phyloP scores from a whole-genome alignment of 2,797 vertebrate species.

The Lophotriccus pileatus region DNA sequence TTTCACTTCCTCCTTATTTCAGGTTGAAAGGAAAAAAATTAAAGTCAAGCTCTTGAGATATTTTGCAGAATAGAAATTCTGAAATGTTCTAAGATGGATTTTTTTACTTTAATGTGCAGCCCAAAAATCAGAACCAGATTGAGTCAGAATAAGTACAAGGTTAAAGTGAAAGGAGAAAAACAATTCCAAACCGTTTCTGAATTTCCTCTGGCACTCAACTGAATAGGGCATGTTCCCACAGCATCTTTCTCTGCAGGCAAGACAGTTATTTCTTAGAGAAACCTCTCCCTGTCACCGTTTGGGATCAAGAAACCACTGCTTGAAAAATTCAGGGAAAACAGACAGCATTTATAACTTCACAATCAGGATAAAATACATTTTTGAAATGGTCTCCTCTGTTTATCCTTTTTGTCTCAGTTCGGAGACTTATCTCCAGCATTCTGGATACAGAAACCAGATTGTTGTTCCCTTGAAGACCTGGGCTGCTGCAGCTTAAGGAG shows the following conservation, averaged over 20 bases:
- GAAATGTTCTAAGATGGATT: neutral
- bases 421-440: neutral
- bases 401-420: neutral
- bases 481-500: neutral
- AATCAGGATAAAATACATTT: neutral
- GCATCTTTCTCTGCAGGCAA: neutral
- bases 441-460: neutral
- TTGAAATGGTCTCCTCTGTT: fast-evolving
- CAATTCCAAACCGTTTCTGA: neutral
- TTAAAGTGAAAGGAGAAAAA: neutral
- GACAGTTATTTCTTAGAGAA: neutral
- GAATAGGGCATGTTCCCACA: neutral
- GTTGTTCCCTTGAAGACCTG: neutral
- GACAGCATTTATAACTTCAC: neutral
- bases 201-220: neutral
- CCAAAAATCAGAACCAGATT: neutral
- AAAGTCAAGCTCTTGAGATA: neutral
- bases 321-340: neutral
- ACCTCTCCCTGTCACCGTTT: neutral
- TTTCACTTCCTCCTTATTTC: neutral
- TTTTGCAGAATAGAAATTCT: neutral
- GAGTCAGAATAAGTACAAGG: neutral
- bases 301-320: neutral
- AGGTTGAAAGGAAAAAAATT: neutral
- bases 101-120: neutral